Evolutionary conservation across 1,140 invertebrate genomes (phyloP).

Genomic region (Heterodera schachtii): DNA sequence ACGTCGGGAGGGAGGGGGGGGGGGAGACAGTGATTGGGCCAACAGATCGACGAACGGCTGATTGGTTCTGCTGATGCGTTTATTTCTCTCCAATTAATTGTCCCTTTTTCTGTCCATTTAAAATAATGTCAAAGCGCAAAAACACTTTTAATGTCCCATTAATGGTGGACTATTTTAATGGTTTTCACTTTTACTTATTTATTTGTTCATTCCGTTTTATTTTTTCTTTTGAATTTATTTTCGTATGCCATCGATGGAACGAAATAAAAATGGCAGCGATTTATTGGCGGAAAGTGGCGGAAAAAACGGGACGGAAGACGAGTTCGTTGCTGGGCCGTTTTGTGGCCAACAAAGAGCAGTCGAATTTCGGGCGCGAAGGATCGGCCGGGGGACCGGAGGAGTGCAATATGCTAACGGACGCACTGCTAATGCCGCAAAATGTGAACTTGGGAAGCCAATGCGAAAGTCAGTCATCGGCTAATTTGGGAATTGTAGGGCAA

Average conservation of each 20-base stretch:
- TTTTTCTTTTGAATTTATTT: background rate
- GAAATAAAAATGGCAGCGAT: background rate
- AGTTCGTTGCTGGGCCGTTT: background rate
- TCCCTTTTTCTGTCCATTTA: background rate
- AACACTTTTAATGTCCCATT: background rate
- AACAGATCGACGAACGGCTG: background rate
- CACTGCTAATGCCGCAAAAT: slow-evolving; percentile 41
- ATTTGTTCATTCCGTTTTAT: background rate
- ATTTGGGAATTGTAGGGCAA: background rate
- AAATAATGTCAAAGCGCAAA: background rate
- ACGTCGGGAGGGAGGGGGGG: too few species aligned
- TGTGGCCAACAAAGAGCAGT: background rate
- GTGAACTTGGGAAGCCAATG: slow-evolving; percentile 38
- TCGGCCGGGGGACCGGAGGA: background rate
- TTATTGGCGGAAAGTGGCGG: background rate
- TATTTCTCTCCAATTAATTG: too few species aligned
- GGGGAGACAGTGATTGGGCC: too few species aligned
- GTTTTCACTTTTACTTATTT: background rate
- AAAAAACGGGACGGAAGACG: background rate
- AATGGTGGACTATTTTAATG: too few species aligned
- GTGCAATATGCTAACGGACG: slow-evolving; percentile 35
- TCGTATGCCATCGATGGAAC: background rate
- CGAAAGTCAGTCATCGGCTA: slow-evolving; percentile 32
- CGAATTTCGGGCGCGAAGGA: background rate
- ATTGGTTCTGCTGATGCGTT: too few species aligned